phyloP scores from a whole-genome alignment of 2,888 invertebrate species.

The Archaeoteleia sp. region DNA sequence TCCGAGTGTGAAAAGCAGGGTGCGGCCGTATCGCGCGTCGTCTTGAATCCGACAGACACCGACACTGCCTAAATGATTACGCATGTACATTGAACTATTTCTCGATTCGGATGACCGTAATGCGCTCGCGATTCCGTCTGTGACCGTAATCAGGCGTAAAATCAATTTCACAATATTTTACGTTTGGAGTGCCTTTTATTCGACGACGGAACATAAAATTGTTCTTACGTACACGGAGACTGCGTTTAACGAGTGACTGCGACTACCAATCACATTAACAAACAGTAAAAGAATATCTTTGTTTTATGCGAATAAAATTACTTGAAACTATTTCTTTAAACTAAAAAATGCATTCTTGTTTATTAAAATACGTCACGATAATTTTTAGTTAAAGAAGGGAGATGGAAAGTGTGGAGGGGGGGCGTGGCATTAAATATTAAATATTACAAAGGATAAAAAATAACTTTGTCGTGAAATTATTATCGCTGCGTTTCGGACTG shows the following conservation, averaged over 20 bases:
- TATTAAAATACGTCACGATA: too few relatives aligned
- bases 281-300: conserved; percentile 17
- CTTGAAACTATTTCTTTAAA: neutral
- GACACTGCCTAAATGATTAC: conserved; percentile 48
- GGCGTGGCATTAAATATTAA: too few relatives aligned
- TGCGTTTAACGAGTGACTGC: conserved; percentile 1
- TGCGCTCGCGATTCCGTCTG: conserved; percentile 44
- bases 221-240: conserved; percentile 12
- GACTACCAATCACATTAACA: conserved; percentile 36
- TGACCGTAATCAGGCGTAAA: conserved; percentile 54
- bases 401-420: too few relatives aligned
- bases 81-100: conserved; percentile 49
- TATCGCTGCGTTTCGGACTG: neutral
- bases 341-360: too few relatives aligned
- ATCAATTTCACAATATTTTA: conserved; percentile 49
- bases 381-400: too few relatives aligned
- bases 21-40: too few relatives aligned
- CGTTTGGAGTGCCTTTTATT: conserved; percentile 46
- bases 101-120: conserved; percentile 49
- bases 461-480: too few relatives aligned
- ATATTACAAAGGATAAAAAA: too few relatives aligned
- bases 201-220: conserved; percentile 28
- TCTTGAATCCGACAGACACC: too few relatives aligned
- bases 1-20: too few relatives aligned
- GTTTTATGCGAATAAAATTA: too few relatives aligned